A percentile compares a stretch with the other conserved stretches of the same genome.
Conservation (phyloP, 2,888 invertebrate species). For the Parochlus steinenii region DNA sequence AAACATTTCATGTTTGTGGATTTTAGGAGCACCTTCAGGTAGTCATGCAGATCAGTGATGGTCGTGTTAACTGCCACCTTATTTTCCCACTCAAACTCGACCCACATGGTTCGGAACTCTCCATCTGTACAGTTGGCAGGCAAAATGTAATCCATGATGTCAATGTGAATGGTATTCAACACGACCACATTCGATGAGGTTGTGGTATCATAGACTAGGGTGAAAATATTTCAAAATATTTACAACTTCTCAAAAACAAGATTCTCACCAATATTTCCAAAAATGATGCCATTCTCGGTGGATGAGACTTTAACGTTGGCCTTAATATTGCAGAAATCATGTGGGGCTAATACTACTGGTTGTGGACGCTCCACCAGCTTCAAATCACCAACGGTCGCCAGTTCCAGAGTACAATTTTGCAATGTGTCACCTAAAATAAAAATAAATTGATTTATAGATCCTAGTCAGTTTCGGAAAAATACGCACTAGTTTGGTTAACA, state of each 20-base stretch:
- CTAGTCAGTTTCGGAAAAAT: background rate
- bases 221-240: conserved; percentile 12
- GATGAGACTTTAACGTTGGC: conserved; percentile 99
- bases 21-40: conserved; percentile 76
- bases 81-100: conserved; percentile 99
- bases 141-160: conserved; percentile 98
- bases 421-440: conserved; percentile 60
- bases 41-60: conserved; percentile 81
- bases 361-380: conserved; percentile 96
- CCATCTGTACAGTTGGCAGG: conserved; percentile 87
- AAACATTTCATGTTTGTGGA: conserved; percentile 99
- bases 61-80: conserved; percentile 86
- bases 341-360: conserved; percentile 86
- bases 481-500: conserved; percentile 84
- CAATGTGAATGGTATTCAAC: conserved; percentile 97
- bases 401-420: conserved; percentile 92
- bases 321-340: conserved; percentile 96
- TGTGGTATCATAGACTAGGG: conserved; percentile 83
- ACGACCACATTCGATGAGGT: conserved; percentile 74
- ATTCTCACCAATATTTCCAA: conserved; percentile 81
- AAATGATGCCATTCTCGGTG: conserved; percentile 98
- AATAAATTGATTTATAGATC: conserved; percentile 6
- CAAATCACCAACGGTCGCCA: conserved; percentile 94
- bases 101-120: conserved; percentile 99
- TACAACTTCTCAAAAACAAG: conserved; percentile 3